Percentiles rank a stretch among this genome's conserved stretches.
Conservation (phyloP, 2,113 vertebrate genomes). For the Lasiurus cinereus region DNA sequence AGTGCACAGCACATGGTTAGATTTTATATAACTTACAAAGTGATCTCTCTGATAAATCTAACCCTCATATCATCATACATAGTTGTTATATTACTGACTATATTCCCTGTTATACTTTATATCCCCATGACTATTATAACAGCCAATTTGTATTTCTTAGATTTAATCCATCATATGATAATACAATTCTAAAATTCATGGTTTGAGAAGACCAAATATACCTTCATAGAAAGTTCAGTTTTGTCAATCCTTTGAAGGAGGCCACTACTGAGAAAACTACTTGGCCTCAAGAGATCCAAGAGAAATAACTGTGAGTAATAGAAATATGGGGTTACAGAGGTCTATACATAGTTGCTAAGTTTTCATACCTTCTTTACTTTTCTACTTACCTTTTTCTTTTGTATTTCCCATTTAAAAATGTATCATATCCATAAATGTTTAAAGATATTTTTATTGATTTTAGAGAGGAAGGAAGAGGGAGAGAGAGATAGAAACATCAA, state of each 20-base stretch:
- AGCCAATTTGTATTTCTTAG: background rate
- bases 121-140: background rate
- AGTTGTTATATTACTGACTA: background rate
- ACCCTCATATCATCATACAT: background rate
- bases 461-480: too few relatives aligned
- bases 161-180: background rate
- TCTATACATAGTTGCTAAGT: background rate
- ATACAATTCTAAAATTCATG: background rate
- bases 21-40: background rate
- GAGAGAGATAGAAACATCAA: too few relatives aligned
- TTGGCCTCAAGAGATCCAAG: background rate
- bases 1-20: background rate
- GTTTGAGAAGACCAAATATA: background rate
- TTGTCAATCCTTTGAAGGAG: background rate
- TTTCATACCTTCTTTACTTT: constrained; percentile 6
- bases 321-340: background rate
- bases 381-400: background rate
- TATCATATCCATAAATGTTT: background rate
- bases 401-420: background rate
- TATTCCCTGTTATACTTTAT: background rate
- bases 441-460: too few relatives aligned
- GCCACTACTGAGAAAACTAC: background rate
- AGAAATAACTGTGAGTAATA: background rate
- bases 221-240: background rate
- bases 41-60: background rate